Percentiles rank a stretch among this genome's conserved stretches.
Conservation (phyloP, 2,113 vertebrate species). For the Psammodynastes pulverulentus region DNA sequence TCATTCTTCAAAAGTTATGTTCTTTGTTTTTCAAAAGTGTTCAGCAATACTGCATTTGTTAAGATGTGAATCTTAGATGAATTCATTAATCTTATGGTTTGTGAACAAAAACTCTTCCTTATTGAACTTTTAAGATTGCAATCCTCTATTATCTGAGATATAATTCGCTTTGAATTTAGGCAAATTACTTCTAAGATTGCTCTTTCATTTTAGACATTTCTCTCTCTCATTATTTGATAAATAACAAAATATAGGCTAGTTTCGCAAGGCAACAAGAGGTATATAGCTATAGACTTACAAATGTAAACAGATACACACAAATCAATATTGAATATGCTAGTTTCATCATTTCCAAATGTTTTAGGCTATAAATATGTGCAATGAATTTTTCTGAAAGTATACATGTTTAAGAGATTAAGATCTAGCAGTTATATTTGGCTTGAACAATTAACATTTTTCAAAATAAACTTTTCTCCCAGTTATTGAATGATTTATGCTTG, state of each 20-base stretch:
- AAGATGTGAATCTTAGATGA: neutral
- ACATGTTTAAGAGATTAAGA: conserved; percentile 37
- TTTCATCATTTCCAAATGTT: neutral
- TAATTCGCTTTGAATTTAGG: neutral
- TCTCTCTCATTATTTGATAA: neutral
- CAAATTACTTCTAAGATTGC: neutral
- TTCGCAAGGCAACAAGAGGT: neutral
- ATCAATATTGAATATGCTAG: neutral
- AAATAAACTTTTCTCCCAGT: conserved; percentile 54
- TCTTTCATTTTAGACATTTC: neutral
- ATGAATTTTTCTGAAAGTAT: neutral
- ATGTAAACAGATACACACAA: neutral
- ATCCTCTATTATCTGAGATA: neutral
- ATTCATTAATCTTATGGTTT: neutral
- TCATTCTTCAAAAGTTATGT: neutral
- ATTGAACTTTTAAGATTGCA: neutral
- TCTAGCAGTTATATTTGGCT: neutral
- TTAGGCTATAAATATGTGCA: neutral
- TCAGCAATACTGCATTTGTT: neutral
- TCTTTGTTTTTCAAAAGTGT: neutral
- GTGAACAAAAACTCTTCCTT: neutral
- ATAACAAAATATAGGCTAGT: neutral
- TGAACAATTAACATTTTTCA: conserved; percentile 51
- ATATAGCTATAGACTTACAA: neutral
- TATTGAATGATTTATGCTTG: conserved; percentile 61